Base-by-base conservation (phyloP, 2,888 invertebrate species). In the Girardia tigrina region DNA sequence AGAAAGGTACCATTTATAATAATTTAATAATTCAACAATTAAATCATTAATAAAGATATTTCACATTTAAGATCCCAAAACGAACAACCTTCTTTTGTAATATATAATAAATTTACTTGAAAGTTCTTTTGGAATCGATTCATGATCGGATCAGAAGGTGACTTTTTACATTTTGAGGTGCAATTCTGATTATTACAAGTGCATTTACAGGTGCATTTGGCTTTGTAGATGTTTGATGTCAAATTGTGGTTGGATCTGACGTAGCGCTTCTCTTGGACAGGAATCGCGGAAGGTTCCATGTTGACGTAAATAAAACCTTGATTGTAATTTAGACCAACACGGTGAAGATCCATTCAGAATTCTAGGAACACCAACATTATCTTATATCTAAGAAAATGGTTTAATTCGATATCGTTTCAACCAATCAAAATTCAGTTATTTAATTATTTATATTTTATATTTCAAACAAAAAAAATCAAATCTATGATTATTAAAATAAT, bases 271-370 rank as follows among this genome's bases (percentile, higher is more conserved):
- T 56, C 56, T 20, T 23, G n/a, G n/a, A 20, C 56, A 2, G n/a
- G 56, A 4, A 56, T 56, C 23, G n/a, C 56, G 23, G 56, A 56
- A 20, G 56, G n/a, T n/a, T 56, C 56, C 56, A 56, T 20, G n/a
- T 56, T 56, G 8, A 56, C 56, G 23, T 56, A 56, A n/a, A 16
- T 56, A n/a, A 56, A 56, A 56, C 56, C 56, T 56, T 56, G 4
- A 56, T 56, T 56, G n/a, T 56, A 56, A n/a, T 16, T 56, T 56
- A n/a, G 23, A 56, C 56, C 56, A 56, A 56, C 56, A 20, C 56
- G 56, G 23, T 56, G 56, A 56, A 56, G 56, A 56, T 56, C 56
- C 56, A 56, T 56, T 56, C 56, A 56, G 36, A 36, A 36, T 12
- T 36, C 16, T 16, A 16, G 16, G 36, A 36, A n/a, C n/a, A n/a